A percentile compares a stretch with the other conserved stretches of the same genome.
Conservation (phyloP, 1,140 invertebrate genomes). For the Zaprionus camerounensis region DNA sequence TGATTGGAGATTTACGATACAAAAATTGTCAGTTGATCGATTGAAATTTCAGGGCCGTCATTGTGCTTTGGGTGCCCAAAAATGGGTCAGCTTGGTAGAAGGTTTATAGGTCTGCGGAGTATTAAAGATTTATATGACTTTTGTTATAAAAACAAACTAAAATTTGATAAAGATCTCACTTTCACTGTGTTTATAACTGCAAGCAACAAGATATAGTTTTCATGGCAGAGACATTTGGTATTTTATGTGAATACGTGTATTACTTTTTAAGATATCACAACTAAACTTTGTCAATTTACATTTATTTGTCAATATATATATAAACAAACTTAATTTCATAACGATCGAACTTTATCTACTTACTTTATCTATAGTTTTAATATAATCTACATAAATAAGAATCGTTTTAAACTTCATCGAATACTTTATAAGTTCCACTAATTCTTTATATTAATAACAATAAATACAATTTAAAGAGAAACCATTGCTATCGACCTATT, state of each 20-base stretch:
- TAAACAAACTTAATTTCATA: neutral
- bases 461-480: neutral
- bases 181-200: too few species aligned
- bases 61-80: slow-evolving; percentile 20
- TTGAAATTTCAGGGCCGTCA: slow-evolving; percentile 72
- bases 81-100: slow-evolving; percentile 50
- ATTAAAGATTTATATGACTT: neutral
- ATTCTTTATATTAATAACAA: neutral
- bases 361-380: neutral
- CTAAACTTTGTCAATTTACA: neutral
- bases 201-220: too few species aligned
- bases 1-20: slow-evolving; percentile 9
- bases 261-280: neutral
- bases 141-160: neutral
- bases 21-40: slow-evolving; percentile 50
- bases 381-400: neutral
- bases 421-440: neutral
- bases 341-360: accelerated
- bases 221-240: too few species aligned
- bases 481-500: neutral
- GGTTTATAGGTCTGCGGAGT: neutral
- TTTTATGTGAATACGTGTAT: neutral
- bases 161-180: neutral
- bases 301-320: neutral
- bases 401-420: neutral